phyloP scores from a whole-genome alignment of 2,888 invertebrate genomes.

The Drepanosiphum platanoidis region DNA sequence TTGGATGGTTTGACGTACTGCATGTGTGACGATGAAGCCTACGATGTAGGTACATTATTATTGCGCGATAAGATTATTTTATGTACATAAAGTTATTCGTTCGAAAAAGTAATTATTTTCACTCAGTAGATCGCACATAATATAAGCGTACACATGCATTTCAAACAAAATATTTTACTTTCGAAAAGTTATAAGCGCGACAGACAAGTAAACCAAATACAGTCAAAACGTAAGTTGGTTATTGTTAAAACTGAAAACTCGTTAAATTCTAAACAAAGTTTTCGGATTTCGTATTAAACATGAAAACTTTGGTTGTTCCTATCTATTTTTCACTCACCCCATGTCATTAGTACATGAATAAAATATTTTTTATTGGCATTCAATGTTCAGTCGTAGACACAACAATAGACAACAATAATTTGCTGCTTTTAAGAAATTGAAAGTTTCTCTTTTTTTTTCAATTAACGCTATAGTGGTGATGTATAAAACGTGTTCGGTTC shows the following conservation, averaged over 20 bases:
- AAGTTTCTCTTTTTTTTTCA: no score
- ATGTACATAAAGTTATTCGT: background rate
- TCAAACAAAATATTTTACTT: slow-evolving; percentile 35
- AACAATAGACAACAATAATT: no score
- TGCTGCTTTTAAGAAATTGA: no score
- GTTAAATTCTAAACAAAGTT: slow-evolving; percentile 26
- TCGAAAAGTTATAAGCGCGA: slow-evolving; percentile 15
- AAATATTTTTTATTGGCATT: background rate
- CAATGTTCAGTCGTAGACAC: background rate
- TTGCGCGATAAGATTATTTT: background rate
- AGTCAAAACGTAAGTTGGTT: slow-evolving; percentile 27
- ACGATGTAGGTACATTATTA: no score
- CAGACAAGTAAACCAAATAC: slow-evolving; percentile 14
- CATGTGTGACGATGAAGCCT: no score
- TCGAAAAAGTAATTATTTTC: slow-evolving; percentile 34
- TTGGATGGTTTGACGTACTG: background rate
- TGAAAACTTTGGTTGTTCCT: background rate
- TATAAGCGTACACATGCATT: background rate
- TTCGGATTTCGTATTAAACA: slow-evolving; percentile 8
- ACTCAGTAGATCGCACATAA: slow-evolving; percentile 9
- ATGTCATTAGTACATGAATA: background rate
- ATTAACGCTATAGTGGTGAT: no score
- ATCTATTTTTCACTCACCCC: background rate
- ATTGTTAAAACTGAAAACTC: slow-evolving; percentile 27
- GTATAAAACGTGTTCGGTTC: no score